Base-by-base conservation (phyloP, 2,888 invertebrate species). In the Crioceris asparagi region DNA sequence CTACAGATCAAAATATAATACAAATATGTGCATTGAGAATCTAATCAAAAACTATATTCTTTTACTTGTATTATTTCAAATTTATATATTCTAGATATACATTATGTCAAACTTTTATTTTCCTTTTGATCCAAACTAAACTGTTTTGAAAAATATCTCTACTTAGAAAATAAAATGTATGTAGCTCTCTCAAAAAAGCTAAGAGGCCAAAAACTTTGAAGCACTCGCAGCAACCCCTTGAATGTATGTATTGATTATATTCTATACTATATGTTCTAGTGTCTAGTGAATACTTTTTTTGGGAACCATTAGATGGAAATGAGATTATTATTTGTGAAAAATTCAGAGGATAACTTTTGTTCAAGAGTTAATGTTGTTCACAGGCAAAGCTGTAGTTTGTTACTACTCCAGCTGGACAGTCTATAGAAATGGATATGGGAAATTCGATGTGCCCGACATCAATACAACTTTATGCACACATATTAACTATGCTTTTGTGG, bases 391-490 rank as follows among this genome's bases (percentile, higher is more conserved):
- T 8, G 17, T 40, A 25, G 30, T 36, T 17, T 52, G 52, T 36
- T 52, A 50, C 26, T 51, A 45, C 31, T 38, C 45, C 5, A 48
- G 47, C 23, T 53, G 51, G 51, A 34, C 48, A 3, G 19, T 40
- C 4, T 49, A 50, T 17, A 34, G 48, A 17, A 39, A 39, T 21
- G 41, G 42, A 10, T 44, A 47, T 32, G 48, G 51, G 5, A 37
- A 39, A 36, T 50, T 48, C 19, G 30, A 19, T n/a, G 45, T 47
- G 1, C 25, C 38, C 6, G 34, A 50, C 29, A 41, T 51, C 6
- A 46, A 53, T 27, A 39, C 51, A 2, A 43, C 35, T n/a, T 40
- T 52, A 2, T 54, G 54, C 32, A 53, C 53, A 1, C 54, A 54
- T 32, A 36, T 54, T 6, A 39, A 41, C 25, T 54, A 53, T 31